These are phyloP conservation scores for Drosophila persimilis DNA, from an alignment of 1,140 invertebrate species.

Conservation along the genomic window DNA sequence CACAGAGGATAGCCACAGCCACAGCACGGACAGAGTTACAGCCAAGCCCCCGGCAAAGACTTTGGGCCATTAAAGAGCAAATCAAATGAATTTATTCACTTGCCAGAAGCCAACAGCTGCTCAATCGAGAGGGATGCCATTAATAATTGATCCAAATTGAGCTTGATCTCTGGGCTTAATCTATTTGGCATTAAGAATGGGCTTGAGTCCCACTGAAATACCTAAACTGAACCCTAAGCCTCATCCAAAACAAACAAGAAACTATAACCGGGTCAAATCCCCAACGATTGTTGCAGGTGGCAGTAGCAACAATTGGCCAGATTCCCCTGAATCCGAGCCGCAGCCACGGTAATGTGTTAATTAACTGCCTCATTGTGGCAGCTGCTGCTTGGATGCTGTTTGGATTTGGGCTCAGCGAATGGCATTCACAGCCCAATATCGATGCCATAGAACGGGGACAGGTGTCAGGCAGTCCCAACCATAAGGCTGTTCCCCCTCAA, in stretches of 20 bases:
- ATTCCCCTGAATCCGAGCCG: slow-evolving; percentile 31
- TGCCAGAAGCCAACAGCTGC: slow-evolving; percentile 25
- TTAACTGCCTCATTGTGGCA: slow-evolving; percentile 59
- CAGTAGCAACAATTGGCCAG: slow-evolving; percentile 20
- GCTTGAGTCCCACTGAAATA: no score
- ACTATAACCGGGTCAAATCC: neutral
- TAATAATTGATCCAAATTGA: slow-evolving; percentile 26
- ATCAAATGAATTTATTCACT: slow-evolving; percentile 40
- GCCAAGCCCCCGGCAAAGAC: neutral
- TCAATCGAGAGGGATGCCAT: slow-evolving; percentile 7
- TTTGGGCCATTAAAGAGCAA: slow-evolving; percentile 25
- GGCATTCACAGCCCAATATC: slow-evolving; percentile 32
- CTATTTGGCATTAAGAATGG: no score
- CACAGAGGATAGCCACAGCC: slow-evolving; percentile 5
- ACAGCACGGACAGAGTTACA: slow-evolving; percentile 1
- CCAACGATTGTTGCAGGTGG: slow-evolving; percentile 13
- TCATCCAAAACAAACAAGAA: no score
- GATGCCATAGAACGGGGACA: slow-evolving; percentile 7
- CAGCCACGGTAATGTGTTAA: slow-evolving; percentile 59
- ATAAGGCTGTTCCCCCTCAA: no score
- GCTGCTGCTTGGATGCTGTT: slow-evolving; percentile 47
- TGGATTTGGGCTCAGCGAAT: slow-evolving; percentile 49
- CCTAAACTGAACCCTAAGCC: no score
- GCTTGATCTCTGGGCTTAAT: slow-evolving; percentile 13
- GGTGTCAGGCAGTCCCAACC: slow-evolving; percentile 18